Evolutionary conservation across 2,797 vertebrate genomes (phyloP), one percentile per base, ranked within the genome.

Genomic region (Xenops minutus): DNA sequence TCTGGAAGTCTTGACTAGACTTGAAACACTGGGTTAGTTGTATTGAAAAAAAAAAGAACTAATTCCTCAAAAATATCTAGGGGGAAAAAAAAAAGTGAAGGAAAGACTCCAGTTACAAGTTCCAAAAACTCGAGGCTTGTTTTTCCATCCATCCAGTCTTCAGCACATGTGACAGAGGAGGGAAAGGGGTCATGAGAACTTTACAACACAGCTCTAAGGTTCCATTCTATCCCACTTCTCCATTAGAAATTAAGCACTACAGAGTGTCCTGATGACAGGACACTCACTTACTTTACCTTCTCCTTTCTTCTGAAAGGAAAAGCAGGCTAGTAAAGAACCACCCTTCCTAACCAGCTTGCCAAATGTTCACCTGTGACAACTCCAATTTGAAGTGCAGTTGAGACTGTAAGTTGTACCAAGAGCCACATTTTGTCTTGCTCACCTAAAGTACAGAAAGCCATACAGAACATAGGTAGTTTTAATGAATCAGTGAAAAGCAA

Each of bases 351-450:
- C 17, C 76, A 80, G 26, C 10, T 29, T 41, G 56, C 22, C 39
- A 58, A 69, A 41, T 4, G 12, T n/a, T 43, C 20, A 80, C 26
- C 55, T 9, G 11, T 32, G 32, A 43, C 51, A 88, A 27, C 34
- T 61, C 11, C 43, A 37, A 2, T 61, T 81, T 55, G 29, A 66
- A 85, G 32, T 4, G 17, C 36, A 12, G 34, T 2, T 56, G 41
- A 80, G 49, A 71, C 41, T 30, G 0, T 1, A 78, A 58, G 15
- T 4, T 4, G 5, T 6, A 56, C 2, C 6, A 68, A 77, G 37
- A 49, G 30, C 5, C 17, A 49, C 19, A 6, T 15, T 64, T 64
- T 6, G 3, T 32, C 75, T 73, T 55, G 12, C 26, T 76, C 52
- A 32, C 7, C 19, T 12, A 0, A 36, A 62, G 19, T 7, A 81